These are phyloP conservation scores for Macquaria ambigua DNA, from an alignment of 2,113 vertebrate genomes.

Conservation along the genomic window DNA sequence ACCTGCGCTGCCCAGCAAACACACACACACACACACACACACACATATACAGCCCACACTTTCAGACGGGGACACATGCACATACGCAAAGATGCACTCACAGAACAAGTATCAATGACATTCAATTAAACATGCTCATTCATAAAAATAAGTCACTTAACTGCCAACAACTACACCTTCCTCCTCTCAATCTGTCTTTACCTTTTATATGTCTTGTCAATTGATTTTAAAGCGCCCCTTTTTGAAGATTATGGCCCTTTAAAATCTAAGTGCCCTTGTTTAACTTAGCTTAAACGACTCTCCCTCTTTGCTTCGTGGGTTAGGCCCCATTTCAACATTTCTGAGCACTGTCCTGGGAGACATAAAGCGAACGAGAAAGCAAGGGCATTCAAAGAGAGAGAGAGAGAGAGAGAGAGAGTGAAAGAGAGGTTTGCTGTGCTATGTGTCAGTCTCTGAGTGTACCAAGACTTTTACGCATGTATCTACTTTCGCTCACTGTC, in stretches of 20 bases:
- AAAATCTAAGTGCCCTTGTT: slow-evolving; percentile 84
- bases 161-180: slow-evolving; percentile 60
- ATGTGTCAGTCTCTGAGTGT: slow-evolving; percentile 63
- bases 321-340: slow-evolving; percentile 83
- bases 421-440: slow-evolving; percentile 50
- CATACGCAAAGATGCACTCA: neutral
- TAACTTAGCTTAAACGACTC: slow-evolving; percentile 84
- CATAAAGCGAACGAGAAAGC: slow-evolving; percentile 81
- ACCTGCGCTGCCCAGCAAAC: slow-evolving; percentile 65
- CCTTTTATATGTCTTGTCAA: slow-evolving; percentile 81
- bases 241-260: slow-evolving; percentile 83
- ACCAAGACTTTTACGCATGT: slow-evolving; percentile 65
- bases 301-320: slow-evolving; percentile 78
- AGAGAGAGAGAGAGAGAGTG: slow-evolving; percentile 31
- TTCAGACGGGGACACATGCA: slow-evolving; percentile 16
- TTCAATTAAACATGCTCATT: slow-evolving; percentile 66
- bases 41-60: slow-evolving; percentile 2
- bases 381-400: slow-evolving; percentile 70
- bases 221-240: slow-evolving; percentile 80
- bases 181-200: slow-evolving; percentile 70
- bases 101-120: slow-evolving; percentile 50
- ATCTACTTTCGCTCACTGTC: slow-evolving; percentile 74
- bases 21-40: slow-evolving; percentile 41
- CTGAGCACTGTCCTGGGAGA: slow-evolving; percentile 84
- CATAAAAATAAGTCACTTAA: slow-evolving; percentile 69